Evolutionary conservation across 2,797 vertebrate genomes (phyloP).

Genomic region (Somateria mollissima): DNA sequence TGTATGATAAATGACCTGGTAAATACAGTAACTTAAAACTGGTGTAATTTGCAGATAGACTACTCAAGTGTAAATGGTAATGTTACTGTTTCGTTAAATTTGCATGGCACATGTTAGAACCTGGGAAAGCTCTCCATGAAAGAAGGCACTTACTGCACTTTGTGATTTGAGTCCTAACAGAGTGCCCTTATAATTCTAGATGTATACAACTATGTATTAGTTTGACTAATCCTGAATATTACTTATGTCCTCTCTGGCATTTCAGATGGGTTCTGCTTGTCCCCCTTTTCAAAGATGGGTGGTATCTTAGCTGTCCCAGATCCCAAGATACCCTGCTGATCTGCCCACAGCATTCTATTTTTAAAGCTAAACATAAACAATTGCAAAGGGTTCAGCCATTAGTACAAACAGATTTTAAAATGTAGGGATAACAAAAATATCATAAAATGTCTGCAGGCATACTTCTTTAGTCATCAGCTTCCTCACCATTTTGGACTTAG

Average conservation of each 20-base stretch:
- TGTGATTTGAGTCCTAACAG: neutral
- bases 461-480: neutral
- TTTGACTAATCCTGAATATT: neutral
- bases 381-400: neutral
- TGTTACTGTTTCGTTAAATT: neutral
- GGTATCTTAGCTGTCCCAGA: neutral
- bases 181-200: neutral
- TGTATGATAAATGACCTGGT: neutral
- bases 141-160: neutral
- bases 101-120: neutral
- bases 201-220: neutral
- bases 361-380: neutral
- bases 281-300: neutral
- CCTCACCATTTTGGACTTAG: neutral
- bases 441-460: rapidly evolving
- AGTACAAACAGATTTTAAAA: neutral
- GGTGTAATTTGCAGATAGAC: neutral
- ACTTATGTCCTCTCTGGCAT: neutral
- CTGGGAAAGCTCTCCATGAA: neutral
- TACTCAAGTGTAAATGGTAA: neutral
- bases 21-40: neutral
- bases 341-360: neutral
- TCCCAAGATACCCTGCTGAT: neutral
- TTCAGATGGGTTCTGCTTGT: neutral
- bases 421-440: neutral